Conservation (phyloP, 2,113 vertebrate species). For the Vulpes ferrilata region DNA sequence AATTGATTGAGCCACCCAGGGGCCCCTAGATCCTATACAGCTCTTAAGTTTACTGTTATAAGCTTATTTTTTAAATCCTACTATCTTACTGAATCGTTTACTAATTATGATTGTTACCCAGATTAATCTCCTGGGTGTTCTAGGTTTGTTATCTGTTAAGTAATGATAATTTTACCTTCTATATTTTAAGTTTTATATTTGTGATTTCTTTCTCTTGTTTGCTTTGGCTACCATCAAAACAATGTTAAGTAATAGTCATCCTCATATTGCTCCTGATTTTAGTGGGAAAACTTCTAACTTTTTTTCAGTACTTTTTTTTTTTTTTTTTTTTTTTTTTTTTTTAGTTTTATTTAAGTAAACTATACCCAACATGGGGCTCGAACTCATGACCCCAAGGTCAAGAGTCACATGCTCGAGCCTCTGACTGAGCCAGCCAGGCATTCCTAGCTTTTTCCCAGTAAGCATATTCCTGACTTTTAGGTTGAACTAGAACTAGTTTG, state of each 20-base stretch:
- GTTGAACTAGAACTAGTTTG: not conserved
- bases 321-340: not conserved
- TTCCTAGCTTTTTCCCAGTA: not conserved
- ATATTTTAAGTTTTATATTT: not conserved
- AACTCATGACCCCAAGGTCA: not conserved
- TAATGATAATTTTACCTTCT: not conserved
- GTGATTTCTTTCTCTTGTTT: constrained; percentile 25
- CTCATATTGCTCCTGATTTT: not conserved
- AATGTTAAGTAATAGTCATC: not conserved
- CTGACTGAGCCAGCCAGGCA: not conserved
- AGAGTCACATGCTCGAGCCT: not conserved
- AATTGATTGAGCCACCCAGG: not conserved
- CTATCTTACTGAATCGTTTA: constrained; percentile 8
- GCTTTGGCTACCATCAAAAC: not conserved
- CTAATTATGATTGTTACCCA: constrained; percentile 28
- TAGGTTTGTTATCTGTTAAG: not conserved
- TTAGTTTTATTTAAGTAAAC: not conserved
- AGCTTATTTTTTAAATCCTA: not conserved
- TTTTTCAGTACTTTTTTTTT: not conserved
- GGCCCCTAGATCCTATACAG: not conserved
- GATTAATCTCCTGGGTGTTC: constrained; percentile 12
- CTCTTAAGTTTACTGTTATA: constrained; percentile 44
- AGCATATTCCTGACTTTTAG: constrained; percentile 23
- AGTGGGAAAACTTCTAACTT: not conserved
- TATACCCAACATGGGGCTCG: not conserved